phyloP scores from a whole-genome alignment of 2,113 vertebrate species.

The Apeltes quadracus region DNA sequence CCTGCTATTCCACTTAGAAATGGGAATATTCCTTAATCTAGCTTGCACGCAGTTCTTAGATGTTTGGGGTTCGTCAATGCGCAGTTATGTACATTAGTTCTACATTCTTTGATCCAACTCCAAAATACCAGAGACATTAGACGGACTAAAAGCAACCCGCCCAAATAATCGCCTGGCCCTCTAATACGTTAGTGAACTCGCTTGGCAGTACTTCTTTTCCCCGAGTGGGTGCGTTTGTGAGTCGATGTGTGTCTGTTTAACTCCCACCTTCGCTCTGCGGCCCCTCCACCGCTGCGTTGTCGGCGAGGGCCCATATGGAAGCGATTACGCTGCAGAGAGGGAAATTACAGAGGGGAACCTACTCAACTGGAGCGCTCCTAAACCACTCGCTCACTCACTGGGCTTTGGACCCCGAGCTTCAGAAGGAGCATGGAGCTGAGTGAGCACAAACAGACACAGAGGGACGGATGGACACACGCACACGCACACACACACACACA shows the following conservation, averaged over 20 bases:
- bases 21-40: constrained; percentile 7
- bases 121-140: not conserved
- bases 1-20: constrained; percentile 17
- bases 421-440: constrained; percentile 8
- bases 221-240: constrained; percentile 22
- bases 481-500: constrained; percentile 28
- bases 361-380: constrained; percentile 60
- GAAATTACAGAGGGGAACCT: constrained; percentile 78
- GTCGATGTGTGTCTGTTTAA: constrained; percentile 51
- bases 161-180: not conserved
- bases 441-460: constrained; percentile 36
- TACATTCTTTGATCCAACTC: not conserved
- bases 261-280: constrained; percentile 71
- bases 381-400: constrained; percentile 66
- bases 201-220: constrained; percentile 6
- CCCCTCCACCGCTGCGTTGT: constrained; percentile 61
- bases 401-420: constrained; percentile 35
- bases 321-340: constrained; percentile 74
- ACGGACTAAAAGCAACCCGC: not conserved
- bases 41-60: not conserved
- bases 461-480: constrained; percentile 1
- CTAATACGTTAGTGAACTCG: constrained; percentile 1
- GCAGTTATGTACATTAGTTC: not conserved
- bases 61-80: constrained; percentile 6
- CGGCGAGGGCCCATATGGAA: constrained; percentile 80